phyloP scores from a whole-genome alignment of 30 jellyfish, hydroid and myxozoan species.

The Hydra vulgaris region DNA sequence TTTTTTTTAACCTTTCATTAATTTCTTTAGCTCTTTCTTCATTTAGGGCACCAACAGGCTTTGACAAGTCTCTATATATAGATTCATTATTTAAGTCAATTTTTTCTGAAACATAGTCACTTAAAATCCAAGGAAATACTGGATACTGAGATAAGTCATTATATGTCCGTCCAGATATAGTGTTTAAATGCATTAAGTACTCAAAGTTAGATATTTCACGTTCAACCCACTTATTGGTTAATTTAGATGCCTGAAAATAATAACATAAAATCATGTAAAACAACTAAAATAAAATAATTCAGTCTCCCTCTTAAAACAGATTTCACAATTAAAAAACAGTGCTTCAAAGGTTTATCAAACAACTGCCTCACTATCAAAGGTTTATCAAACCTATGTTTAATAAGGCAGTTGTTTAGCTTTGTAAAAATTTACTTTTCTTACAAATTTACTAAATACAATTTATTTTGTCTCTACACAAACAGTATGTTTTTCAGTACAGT shows the following conservation, averaged over 20 bases:
- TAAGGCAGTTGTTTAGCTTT: no score
- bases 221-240: slow-evolving; percentile 81
- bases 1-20: slow-evolving; percentile 65
- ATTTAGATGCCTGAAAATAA: slow-evolving; percentile 18
- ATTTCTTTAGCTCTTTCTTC: slow-evolving; percentile 44
- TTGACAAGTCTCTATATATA: slow-evolving; percentile 58
- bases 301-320: no score
- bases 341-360: no score
- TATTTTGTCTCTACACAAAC: no score
- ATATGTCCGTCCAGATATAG: slow-evolving; percentile 93
- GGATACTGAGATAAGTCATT: slow-evolving; percentile 97
- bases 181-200: slow-evolving; percentile 78
- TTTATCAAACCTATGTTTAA: no score
- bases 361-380: no score
- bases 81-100: slow-evolving; percentile 54
- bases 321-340: no score
- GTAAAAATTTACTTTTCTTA: no score
- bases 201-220: slow-evolving; percentile 84
- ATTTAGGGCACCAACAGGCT: slow-evolving; percentile 80
- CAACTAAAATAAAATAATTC: no score
- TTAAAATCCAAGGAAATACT: slow-evolving; percentile 87
- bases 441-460: no score
- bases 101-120: slow-evolving; percentile 59
- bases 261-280: no score
- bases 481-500: no score